These are phyloP conservation scores for Phalacrocorax aristotelis DNA, from an alignment of 2,113 vertebrate species.

Conservation along the genomic window DNA sequence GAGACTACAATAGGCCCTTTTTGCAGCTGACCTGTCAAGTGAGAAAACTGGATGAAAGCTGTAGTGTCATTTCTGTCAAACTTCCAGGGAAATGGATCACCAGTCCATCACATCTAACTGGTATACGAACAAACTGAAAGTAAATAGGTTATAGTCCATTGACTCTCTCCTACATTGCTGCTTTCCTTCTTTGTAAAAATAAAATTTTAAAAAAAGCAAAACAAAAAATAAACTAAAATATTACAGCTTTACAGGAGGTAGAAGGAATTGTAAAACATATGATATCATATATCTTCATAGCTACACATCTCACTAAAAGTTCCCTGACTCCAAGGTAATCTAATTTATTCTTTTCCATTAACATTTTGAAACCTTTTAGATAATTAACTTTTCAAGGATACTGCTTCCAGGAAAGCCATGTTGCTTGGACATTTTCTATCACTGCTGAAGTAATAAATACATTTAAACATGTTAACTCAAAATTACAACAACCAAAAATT, in stretches of 20 bases:
- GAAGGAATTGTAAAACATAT: not conserved
- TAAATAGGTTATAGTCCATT: not conserved
- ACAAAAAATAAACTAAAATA: not conserved
- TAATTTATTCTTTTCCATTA: slow-evolving; percentile 15
- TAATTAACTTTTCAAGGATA: slow-evolving; percentile 27
- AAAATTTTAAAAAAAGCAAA: not conserved
- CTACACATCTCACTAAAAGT: not conserved
- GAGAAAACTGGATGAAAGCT: not conserved
- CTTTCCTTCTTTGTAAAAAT: not conserved
- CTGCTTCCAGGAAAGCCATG: not conserved
- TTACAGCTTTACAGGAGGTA: not conserved
- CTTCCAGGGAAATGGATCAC: not conserved
- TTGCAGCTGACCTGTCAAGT: not conserved
- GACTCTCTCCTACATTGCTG: not conserved
- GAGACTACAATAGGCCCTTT: not conserved
- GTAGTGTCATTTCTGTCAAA: not conserved
- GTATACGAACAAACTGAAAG: not conserved
- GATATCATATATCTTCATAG: not conserved
- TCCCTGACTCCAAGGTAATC: not conserved
- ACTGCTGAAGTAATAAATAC: not conserved
- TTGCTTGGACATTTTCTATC: not conserved
- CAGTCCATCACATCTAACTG: not conserved
- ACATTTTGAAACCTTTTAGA: slow-evolving; percentile 13
- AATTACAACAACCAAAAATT: not conserved
- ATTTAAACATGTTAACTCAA: not conserved